These are phyloP conservation scores for Mormyrus iriodes DNA, from an alignment of 2,113 vertebrate species.

Conservation along the genomic window DNA sequence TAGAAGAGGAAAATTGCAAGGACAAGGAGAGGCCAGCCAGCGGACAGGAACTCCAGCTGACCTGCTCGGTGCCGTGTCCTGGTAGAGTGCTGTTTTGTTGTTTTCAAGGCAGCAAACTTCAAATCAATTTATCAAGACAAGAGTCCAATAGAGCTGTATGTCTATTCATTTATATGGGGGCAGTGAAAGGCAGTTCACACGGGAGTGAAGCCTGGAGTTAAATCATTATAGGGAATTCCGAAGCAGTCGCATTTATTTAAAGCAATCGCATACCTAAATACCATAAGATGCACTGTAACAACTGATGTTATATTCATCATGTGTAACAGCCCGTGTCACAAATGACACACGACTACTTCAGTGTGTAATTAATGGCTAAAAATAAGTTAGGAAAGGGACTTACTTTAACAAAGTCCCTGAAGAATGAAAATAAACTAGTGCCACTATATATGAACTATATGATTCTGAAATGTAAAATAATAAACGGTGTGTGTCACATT, in stretches of 20 bases:
- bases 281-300: neutral
- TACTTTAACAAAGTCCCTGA: neutral
- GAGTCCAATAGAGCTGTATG: neutral
- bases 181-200: neutral
- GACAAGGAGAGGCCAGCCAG: slow-evolving; percentile 54
- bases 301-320: neutral
- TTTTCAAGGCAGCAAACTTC: neutral
- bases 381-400: neutral
- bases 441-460: neutral
- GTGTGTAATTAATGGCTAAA: neutral
- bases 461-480: neutral
- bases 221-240: neutral
- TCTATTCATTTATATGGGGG: neutral
- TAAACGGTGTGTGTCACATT: neutral
- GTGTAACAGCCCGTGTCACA: neutral
- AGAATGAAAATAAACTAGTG: neutral
- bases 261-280: neutral
- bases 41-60: slow-evolving; percentile 62
- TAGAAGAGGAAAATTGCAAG: slow-evolving; percentile 65
- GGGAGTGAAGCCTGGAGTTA: neutral
- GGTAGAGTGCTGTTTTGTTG: slow-evolving; percentile 52
- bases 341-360: neutral
- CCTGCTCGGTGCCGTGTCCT: slow-evolving; percentile 84
- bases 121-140: neutral
- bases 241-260: neutral